Evolutionary conservation across 2,113 vertebrate species (phyloP).

Genomic region (Athene noctua): DNA sequence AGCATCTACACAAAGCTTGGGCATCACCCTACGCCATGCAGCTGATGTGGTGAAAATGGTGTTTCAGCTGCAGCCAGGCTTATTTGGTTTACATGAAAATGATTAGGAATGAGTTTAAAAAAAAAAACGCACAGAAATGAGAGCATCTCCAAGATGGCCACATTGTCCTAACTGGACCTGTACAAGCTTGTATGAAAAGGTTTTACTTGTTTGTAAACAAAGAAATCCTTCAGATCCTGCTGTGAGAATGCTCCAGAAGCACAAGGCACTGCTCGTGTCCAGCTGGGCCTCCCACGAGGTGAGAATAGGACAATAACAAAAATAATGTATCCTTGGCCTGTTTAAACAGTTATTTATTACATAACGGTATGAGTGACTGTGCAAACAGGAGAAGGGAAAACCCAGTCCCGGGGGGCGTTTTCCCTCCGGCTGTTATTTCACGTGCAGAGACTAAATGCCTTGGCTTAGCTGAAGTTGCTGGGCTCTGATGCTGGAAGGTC

Average conservation of each 20-base stretch:
- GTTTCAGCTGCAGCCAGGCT: background rate
- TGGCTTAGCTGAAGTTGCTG: background rate
- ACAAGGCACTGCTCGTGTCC: background rate
- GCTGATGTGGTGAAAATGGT: background rate
- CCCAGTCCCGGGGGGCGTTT: background rate
- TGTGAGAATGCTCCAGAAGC: background rate
- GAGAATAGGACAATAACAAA: background rate
- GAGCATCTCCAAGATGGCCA: background rate
- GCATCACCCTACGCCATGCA: accelerated
- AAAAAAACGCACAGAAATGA: background rate
- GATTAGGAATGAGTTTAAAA: background rate
- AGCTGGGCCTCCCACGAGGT: background rate
- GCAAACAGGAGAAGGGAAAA: background rate
- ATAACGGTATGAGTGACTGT: background rate
- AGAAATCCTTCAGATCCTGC: constrained; percentile 10
- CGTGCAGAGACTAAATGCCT: background rate
- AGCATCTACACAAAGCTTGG: accelerated
- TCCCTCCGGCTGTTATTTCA: background rate
- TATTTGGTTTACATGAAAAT: background rate
- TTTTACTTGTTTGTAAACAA: background rate
- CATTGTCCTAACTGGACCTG: background rate
- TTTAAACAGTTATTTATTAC: background rate
- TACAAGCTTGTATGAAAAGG: background rate
- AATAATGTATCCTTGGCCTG: background rate
- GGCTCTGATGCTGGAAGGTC: background rate